Base-by-base conservation (phyloP, 2,888 invertebrate species). In the Smittia sp. region DNA sequence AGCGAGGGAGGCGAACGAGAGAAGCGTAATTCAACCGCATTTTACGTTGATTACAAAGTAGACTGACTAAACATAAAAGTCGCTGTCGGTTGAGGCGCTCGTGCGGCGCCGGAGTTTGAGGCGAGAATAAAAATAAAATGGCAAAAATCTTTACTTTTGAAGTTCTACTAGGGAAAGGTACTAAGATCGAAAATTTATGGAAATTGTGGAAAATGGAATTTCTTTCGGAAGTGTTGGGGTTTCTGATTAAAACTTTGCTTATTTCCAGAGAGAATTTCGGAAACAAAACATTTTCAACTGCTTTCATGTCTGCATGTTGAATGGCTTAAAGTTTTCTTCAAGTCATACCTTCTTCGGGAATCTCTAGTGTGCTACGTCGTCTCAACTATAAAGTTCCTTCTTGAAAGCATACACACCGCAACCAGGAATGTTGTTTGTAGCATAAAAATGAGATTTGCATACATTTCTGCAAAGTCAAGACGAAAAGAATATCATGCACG, bases 371-470 rank as follows among this genome's bases (percentile, higher is more conserved):
- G 46, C 15, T 46, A 2, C n/a, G 46, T 15, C 46, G 11, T 11
- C 46, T 46, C 46, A 46, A 46, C 46, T 11, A 46, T 11, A n/a
- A n/a, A 11, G 4, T 18, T 18, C 7, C 58, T 58, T 18, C 9
- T 58, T 11, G 18, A 20, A 1, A 7, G 9, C 9, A 58, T 11
- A 22, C 18, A 58, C 18, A 58, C 58, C 58, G 18, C 13, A 18
- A 58, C 58, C 58, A 22, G 58, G 58, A 58, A 63, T 24, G 62
- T 62, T 72, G 72, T 72, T 72, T 72, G 72, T 39, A 62, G 72
- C 72, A 72, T 72, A 72, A 72, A 72, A 72, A 72, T 72, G 58
- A 58, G 62, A 72, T 72, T 72, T 72, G 72, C 58, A 72, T 72
- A 72, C 22, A 38, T 62, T 62, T 62, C 25, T 39, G 25, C 13